Base-by-base conservation (phyloP, 1,140 invertebrate species). In the Diorhabda carinulata region DNA sequence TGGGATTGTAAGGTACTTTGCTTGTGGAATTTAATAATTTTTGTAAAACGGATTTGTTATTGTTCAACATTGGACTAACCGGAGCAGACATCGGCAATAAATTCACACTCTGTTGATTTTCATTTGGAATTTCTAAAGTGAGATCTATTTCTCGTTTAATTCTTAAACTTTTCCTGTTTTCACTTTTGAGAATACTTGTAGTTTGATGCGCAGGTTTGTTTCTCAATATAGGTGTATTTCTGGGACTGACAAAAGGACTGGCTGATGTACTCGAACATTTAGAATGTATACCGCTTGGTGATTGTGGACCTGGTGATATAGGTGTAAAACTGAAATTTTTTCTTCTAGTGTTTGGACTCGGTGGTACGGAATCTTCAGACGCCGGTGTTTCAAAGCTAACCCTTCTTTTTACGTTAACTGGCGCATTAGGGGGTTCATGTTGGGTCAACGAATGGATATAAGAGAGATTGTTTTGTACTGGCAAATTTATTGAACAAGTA, bases 171-270 rank as follows among this genome's bases (percentile, higher is more conserved):
- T 72, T 72, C 45, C 70, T 66, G 66, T 63, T 72, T 10, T 70
- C 66, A 10, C 44, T 57, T 25, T 61, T 44, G 44, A 71, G 25
- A 59, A 74, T 70, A 60, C 71, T 69, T 41, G 70, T 63, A 69
- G 65, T 75, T 57, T 77, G 70, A 67, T 75, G 66, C 58, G 61
- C 67, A 56, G 61, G 72, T 72, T 79, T 77, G 68, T 72, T 78
- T 70, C 90, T 83, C 7, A 87, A 87, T 2, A 91, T 85, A 2
- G 91, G 90, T 2, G 92, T 93, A 70, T 90, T 89, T 41, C 91
- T 83, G 1, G 92, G 93, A 74, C 92, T 94, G 2, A 94, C 91
- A 79, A 95, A 95, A 2, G 92, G 92, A 79, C 90, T 92, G n/a
- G 87, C 87, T 66, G 84, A 86, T 3, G 86, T 84, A 43, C 83